Conservation (phyloP, 2,888 invertebrate species). For the Dendrolimus pini region DNA sequence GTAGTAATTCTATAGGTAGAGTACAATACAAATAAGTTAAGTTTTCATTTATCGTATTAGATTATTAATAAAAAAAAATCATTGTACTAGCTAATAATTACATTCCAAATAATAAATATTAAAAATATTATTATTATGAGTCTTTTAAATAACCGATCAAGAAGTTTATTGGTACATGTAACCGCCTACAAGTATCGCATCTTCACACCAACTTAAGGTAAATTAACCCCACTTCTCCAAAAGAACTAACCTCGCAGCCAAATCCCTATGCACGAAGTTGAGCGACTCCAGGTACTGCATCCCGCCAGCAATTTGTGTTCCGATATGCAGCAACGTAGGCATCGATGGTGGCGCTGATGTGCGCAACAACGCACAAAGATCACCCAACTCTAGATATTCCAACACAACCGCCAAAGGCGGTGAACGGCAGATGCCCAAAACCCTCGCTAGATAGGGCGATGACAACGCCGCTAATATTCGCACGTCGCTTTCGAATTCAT, state of each 20-base stretch:
- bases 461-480: constrained; percentile 89
- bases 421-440: constrained; percentile 85
- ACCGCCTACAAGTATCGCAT: no score
- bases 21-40: no score
- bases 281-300: constrained; percentile 93
- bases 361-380: constrained; percentile 88
- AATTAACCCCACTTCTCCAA: not conserved
- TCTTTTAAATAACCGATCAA: no score
- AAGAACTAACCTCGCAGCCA: constrained; percentile 82
- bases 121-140: no score
- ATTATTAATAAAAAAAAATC: no score
- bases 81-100: no score
- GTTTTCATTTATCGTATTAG: no score
- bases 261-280: constrained; percentile 93
- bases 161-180: no score
- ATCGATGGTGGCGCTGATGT: constrained; percentile 82
- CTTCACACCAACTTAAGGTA: no score
- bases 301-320: constrained; percentile 92
- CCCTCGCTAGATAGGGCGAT: constrained; percentile 85
- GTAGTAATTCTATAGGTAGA: no score
- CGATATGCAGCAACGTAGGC: constrained; percentile 84
- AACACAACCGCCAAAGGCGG: constrained; percentile 88
- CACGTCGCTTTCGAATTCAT: constrained; percentile 92
- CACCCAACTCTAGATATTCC: constrained; percentile 90
- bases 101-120: no score